These are phyloP conservation scores for Platygyra sinensis DNA, from an alignment of 64 coral and sea anemone species.

Conservation along the genomic window DNA sequence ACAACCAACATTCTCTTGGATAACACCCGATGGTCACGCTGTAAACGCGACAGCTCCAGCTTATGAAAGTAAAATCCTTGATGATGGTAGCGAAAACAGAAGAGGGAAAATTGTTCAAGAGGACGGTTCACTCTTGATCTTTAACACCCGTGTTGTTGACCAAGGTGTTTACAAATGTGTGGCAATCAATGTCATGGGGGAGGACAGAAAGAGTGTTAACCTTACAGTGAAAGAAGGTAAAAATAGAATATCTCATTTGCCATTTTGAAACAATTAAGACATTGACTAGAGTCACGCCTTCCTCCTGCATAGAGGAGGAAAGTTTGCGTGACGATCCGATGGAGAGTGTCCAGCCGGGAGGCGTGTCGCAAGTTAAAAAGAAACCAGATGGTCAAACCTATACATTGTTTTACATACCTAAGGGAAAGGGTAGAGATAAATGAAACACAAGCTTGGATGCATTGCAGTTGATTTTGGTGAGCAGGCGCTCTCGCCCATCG, in stretches of 20 bases:
- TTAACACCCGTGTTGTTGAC: slow-evolving; percentile 45
- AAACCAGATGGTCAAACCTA: no score
- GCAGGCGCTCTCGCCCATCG: no score
- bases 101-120: slow-evolving; percentile 26
- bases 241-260: background rate
- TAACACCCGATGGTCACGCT: background rate
- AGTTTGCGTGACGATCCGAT: no score
- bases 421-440: no score
- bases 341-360: no score
- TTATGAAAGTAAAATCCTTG: background rate
- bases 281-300: no score
- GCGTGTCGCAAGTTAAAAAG: no score
- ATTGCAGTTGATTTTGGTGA: no score
- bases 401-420: no score
- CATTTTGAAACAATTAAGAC: no score
- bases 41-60: background rate
- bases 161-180: slow-evolving; percentile 66
- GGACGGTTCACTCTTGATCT: slow-evolving; percentile 61
- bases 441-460: no score
- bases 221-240: slow-evolving; percentile 69
- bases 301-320: no score
- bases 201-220: slow-evolving; percentile 16
- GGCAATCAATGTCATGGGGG: slow-evolving; percentile 50
- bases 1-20: slow-evolving; percentile 30
- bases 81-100: slow-evolving; percentile 11